Evolutionary conservation across 2,797 vertebrate genomes (phyloP), one percentile per base, ranked within the genome.

Genomic region (Gymnodraco acuticeps): DNA sequence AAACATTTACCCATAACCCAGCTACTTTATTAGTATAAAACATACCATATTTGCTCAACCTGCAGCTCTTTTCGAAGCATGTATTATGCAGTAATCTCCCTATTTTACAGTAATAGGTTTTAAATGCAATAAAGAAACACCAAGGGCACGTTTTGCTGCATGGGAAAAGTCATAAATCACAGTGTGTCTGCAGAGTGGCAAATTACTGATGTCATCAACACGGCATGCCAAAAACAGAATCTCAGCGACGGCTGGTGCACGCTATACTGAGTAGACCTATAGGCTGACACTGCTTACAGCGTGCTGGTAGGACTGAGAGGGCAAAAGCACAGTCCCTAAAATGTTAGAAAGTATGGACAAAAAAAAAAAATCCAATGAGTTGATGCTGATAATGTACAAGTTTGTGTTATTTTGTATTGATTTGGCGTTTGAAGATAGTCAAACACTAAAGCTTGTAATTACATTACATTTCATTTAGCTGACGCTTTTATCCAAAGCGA

Each of bases 111-210:
- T 86, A 91, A 91, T 83, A 83, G 78, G 71, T 81, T 90, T 91
- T 81, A 91, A 86, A 88, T 80, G 83, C 82, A 91, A 90, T 93
- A 91, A 91, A 91, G 87, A 90, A 86, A 89, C 83, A 88, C 80
- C 81, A 71, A 86, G 79, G 85, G 86, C 78, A 84, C 58, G 56
- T 87, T 90, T 90, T 80, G 74, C 80, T 85, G 71, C 86, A 86
- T 88, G 91, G 87, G 88, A 91, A 91, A 91, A 90, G 83, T 70
- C 78, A 89, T 92, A 92, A 93, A 94, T 93, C 91, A 92, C 66
- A 42, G 60, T 45, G 71, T 81, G 90, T 91, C 88, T 91, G 83
- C 81, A 75, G 83, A 87, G 85, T 89, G 88, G 91, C 92, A 92
- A 91, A 91, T 89, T 86, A 87, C 79, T 92, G 89, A 93, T 90